Percentiles rank a stretch among this genome's conserved stretches.
Evolutionary conservation across 2,888 invertebrate species (phyloP).

Genomic region (Germaria angustata): DNA sequence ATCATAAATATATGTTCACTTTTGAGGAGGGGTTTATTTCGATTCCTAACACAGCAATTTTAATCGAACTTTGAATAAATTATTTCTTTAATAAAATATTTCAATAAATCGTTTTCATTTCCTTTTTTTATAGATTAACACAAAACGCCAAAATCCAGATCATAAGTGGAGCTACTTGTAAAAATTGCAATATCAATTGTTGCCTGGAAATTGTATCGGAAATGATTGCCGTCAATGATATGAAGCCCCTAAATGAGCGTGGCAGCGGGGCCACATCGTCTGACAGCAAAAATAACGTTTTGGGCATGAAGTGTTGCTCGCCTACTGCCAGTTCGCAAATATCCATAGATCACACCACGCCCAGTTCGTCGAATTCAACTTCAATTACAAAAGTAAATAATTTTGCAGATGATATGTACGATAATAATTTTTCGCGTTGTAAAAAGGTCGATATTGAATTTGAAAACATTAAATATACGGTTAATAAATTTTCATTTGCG

Average conservation of each 20-base stretch:
- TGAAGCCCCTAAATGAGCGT: conserved; percentile 72
- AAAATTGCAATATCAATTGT: not conserved
- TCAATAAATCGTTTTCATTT: conserved; percentile 4
- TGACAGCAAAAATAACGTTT: conserved; percentile 64
- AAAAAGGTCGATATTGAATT: conserved; percentile 86
- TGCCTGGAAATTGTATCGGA: not conserved
- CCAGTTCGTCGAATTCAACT: conserved; percentile 26
- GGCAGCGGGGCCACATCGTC: conserved; percentile 67
- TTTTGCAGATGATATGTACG: conserved; percentile 65
- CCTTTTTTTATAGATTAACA: conserved; percentile 30
- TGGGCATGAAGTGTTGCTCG: conserved; percentile 75
- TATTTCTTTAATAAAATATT: not conserved
- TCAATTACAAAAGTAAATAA: conserved; percentile 71
- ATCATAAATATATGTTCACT: too few species aligned
- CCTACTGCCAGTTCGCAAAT: conserved; percentile 73
- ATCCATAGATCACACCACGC: conserved; percentile 73
- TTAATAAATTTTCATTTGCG: conserved; percentile 82
- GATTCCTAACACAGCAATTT: not conserved
- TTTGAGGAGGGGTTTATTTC: not conserved
- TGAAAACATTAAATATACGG: conserved; percentile 84
- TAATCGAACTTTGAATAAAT: not conserved
- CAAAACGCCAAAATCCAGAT: not conserved
- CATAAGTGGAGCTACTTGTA: not conserved
- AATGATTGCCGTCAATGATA: conserved; percentile 77
- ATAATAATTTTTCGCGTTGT: conserved; percentile 77